Base-by-base conservation (phyloP, 2,797 vertebrate genomes). In the Anas flavirostris region DNA sequence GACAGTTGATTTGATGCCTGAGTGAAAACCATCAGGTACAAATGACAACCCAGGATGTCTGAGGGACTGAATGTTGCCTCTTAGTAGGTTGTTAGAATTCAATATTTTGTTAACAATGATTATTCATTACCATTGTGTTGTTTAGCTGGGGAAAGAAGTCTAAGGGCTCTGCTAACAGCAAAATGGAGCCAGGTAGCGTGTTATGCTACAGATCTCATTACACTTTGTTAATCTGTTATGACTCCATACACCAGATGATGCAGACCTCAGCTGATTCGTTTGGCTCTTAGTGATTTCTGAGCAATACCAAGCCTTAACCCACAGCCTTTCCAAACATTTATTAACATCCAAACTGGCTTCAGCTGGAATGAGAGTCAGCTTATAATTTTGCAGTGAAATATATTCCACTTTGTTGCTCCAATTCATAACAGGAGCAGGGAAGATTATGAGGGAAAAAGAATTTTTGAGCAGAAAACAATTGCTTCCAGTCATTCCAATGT, bases 261-360 rank as follows among this genome's bases (percentile, higher is more conserved):
- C 84, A 92, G 82, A 84, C 12, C 69, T 82, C 85, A 75, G 48
- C 89, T 82, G 92, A 96, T 80, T 62, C 68, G 15, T 66, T 92
- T 81, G 85, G 79, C 73, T 94, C 66, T 4, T 33, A 83, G 41
- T 59, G 79, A 94, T 79, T 78, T 85, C 84, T 94, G 76, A 88
- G 85, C 75, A 85, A 28, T 46, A 85, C n/a, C 50, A 95, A 92
- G 67, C 37, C 59, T 43, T 66, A 96, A 19, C 11, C 29, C 74
- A 73, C 33, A 90, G 50, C 58, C 41, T 31, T 79, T 88, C 76
- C 67, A 90, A 93, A 74, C 33, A 46, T 62, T 88, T 95, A 95
- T 94, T 94, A 88, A 82, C 89, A 94, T 91, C 91, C 59, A 91
- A 92, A 93, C 91, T 46, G 77, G 80, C 60, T 90, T 92, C 60